Base-by-base conservation (phyloP, 1,140 invertebrate genomes). In the Callitettix versicolor region DNA sequence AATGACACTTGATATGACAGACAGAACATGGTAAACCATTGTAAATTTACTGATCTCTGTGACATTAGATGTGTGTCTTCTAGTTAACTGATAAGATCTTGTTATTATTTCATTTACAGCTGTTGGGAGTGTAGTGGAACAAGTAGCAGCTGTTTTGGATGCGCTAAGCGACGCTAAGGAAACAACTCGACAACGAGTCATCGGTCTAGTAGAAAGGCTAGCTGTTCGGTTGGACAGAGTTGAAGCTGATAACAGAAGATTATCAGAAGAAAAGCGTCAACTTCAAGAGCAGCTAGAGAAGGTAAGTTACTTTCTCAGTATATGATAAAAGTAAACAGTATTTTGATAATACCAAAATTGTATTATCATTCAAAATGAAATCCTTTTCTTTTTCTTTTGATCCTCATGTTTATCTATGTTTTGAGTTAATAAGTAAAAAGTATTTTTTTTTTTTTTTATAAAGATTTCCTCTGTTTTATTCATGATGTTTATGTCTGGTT, bases 101-200 rank as follows among this genome's bases (percentile, higher is more conserved):
- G 26, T 30, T 30, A 30, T 9, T 30, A 30, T 30, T 33, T 57
- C 4, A 22, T 42, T 15, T 5, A 2, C 9, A 53, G 56, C 44
- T 24, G 48, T 54, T 48, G 58, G 59, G 11, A 64, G 63, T 26
- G 65, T 64, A 3, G 63, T 66, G 30, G 64, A 65, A 30, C 64
- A 66, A 55, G 64, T 67, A 20, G 64, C 64, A 3, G 64, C 62
- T 11, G 66, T 66, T 1, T 56, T 67, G 18, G 66, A 65, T 26
- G 63, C 64, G 18, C 46, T 67, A 6, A 65, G 64, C 38, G 66
- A 67, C 42, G 64, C 62, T 15, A 66, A 67, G 57, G 66, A 67
- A 57, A 61, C 63, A n/a, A 64, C 64, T 9, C 53, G 63, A 20
- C 59, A 62, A n/a, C 58, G 59, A 18, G 66, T 67, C 26, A 59